These are phyloP conservation scores for Alexandromys fortis DNA, from an alignment of 2,113 vertebrate genomes.

Conservation along the genomic window DNA sequence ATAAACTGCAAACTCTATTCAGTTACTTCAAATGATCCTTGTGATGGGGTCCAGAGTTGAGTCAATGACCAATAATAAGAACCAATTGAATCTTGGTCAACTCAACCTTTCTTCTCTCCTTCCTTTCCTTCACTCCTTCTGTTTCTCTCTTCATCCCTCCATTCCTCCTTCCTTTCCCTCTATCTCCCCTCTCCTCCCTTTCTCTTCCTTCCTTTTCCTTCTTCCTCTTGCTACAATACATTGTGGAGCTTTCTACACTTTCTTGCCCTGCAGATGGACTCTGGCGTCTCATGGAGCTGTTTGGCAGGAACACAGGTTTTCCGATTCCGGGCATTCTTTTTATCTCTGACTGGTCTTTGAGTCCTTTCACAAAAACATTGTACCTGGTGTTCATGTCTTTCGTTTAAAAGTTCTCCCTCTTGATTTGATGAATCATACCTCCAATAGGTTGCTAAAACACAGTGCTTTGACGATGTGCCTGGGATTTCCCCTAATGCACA, in stretches of 20 bases:
- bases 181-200: background rate
- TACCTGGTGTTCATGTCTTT: background rate
- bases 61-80: background rate
- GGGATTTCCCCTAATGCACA: background rate
- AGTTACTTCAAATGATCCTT: constrained; percentile 8
- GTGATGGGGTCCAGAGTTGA: background rate
- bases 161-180: background rate
- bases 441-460: background rate
- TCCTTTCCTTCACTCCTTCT: fast-evolving
- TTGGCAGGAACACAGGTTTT: background rate
- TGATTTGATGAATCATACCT: background rate
- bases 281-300: background rate
- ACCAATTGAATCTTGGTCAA: background rate
- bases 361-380: background rate
- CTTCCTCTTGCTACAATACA: background rate
- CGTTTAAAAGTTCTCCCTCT: background rate
- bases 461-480: background rate
- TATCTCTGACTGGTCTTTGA: background rate
- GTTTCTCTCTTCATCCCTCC: background rate
- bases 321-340: background rate
- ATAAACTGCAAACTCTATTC: background rate
- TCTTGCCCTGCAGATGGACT: background rate
- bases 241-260: background rate
- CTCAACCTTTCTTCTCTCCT: background rate
- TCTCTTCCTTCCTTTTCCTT: background rate